Base-by-base conservation (phyloP, 2,888 invertebrate species). In the Kryphioiulus occultus region DNA sequence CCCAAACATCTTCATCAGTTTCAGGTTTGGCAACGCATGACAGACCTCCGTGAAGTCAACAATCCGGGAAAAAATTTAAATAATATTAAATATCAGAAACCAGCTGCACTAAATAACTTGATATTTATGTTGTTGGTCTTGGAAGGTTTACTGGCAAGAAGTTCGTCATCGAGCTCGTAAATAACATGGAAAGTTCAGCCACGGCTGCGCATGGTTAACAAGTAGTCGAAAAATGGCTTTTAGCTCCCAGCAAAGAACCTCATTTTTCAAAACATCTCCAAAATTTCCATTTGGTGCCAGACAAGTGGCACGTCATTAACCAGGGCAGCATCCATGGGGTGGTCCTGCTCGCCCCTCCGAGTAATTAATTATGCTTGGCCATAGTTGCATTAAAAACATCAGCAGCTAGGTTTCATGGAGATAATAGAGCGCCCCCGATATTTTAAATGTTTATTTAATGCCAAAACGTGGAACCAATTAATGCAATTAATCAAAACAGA, bases 381-480 rank as follows among this genome's bases (percentile, higher is more conserved):
- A 17, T 59, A 4, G 59, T 4, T n/a, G 59, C 22, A 59, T 59
- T 59, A 59, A 59, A 59, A n/a, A 22, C 59, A 59, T 59, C 59
- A 59, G 59, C 59, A 59, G 59, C 59, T 59, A 3, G 59, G 59
- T 59, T 59, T 59, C 10, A 59, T 59, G 22, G 22, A 22, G 22
- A 59, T 59, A 59, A 59, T 59, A 59, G 22, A 22, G 59, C 7
- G 59, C n/a, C 22, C 47, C 4, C 22, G 59, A 59, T 59, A 59
- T 59, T 59, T 59, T n/a, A 59, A 59, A 22, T 22, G 22, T 59
- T 59, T 59, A 59, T 59, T 59, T 59, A 59, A 59, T 22, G 59
- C n/a, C 59, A 53, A 22, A 59, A 59, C 59, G n/a, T 59, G 22
- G 59, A 59, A 59, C 59, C 59, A 59, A 59, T 59, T 59, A 59